A percentile compares a stretch with the other conserved stretches of the same genome.
phyloP scores from a whole-genome alignment of 2,113 vertebrate genomes.

The Scortum barcoo region DNA sequence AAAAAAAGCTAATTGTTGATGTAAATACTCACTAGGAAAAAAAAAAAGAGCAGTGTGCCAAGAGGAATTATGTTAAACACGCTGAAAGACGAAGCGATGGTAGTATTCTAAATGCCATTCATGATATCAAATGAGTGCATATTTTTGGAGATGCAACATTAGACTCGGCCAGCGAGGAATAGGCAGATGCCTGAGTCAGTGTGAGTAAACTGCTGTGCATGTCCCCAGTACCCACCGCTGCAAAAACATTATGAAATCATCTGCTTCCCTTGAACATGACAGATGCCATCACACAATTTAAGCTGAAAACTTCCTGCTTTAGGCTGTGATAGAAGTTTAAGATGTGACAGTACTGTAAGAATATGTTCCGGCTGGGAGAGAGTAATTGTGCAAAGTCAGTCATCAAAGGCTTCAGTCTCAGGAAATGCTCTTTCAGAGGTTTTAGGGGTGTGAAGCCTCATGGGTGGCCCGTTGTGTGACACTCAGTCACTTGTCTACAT shows the following conservation, averaged over 20 bases:
- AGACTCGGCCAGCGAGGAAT: constrained; percentile 21
- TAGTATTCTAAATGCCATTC: constrained; percentile 65
- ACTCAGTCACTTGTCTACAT: neutral
- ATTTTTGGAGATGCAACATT: constrained; percentile 49
- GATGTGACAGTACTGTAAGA: constrained; percentile 19
- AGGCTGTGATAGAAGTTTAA: constrained; percentile 22
- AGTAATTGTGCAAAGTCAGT: constrained; percentile 7
- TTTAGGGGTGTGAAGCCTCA: neutral
- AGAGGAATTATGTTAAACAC: neutral
- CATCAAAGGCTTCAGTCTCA: constrained; percentile 6
- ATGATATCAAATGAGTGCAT: constrained; percentile 51
- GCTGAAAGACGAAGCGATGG: constrained; percentile 23
- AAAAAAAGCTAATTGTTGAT: neutral
- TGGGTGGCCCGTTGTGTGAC: neutral
- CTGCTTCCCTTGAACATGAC: constrained; percentile 12
- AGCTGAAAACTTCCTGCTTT: neutral
- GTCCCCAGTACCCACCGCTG: neutral
- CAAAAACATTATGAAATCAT: constrained; percentile 10
- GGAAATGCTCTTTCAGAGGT: neutral
- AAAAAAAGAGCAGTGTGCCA: neutral
- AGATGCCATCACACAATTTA: neutral
- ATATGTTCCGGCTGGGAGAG: constrained; percentile 1
- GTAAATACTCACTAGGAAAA: neutral
- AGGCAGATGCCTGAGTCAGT: constrained; percentile 26
- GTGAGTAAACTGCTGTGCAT: constrained; percentile 12